phyloP scores from a whole-genome alignment of 2,888 invertebrate species.

The Lochmaea crataegi region DNA sequence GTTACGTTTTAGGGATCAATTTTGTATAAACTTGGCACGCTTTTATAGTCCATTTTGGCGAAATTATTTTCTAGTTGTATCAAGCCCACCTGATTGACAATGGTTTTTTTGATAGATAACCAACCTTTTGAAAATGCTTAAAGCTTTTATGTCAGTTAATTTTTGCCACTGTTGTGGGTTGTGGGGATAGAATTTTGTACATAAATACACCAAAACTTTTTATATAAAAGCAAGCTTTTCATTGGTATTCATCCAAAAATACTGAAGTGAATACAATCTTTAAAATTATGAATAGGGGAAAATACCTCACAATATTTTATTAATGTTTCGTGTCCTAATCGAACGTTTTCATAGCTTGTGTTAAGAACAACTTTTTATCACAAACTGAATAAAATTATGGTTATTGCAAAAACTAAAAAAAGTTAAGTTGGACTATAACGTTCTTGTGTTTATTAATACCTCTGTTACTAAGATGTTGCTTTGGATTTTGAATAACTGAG shows the following conservation, averaged over 20 bases:
- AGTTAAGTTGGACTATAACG: no score
- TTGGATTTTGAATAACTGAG: no score
- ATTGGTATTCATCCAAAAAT: slow-evolving; percentile 1
- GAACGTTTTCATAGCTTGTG: no score
- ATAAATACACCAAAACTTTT: slow-evolving; percentile 3
- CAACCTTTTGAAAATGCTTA: slow-evolving; percentile 15
- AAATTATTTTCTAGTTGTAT: slow-evolving; percentile 20
- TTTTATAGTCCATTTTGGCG: slow-evolving; percentile 28
- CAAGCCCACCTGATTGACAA: slow-evolving; percentile 36
- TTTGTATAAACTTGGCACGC: slow-evolving; percentile 37
- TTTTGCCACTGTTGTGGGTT: slow-evolving; percentile 25
- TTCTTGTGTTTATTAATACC: no score
- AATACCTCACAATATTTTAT: no score
- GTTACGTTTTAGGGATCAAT: slow-evolving; percentile 20
- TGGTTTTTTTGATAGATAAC: slow-evolving; percentile 35
- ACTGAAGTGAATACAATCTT: neutral
- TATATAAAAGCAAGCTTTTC: neutral
- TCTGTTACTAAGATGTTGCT: no score
- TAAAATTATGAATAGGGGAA: no score
- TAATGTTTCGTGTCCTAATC: no score
- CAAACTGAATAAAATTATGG: no score
- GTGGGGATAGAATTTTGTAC: slow-evolving; percentile 13
- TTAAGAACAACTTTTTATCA: no score
- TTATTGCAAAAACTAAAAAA: no score
- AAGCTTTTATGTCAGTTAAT: slow-evolving; percentile 27